Conservation (phyloP, 2,888 invertebrate species). For the Pseudococcus jackbeardsleyi region DNA sequence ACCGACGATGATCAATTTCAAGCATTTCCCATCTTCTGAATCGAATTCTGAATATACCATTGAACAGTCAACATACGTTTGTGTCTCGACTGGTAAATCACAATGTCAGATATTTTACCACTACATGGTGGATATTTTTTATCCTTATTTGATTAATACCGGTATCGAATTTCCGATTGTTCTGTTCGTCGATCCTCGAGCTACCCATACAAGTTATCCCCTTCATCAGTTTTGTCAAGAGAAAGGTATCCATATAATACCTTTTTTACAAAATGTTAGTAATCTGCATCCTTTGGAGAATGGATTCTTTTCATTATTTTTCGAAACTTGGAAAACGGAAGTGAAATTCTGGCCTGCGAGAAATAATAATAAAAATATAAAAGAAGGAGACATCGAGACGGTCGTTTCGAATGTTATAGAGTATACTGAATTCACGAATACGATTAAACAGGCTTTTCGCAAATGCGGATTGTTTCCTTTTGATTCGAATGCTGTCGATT, state of each 20-base stretch:
- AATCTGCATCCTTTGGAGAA: conserved; percentile 25
- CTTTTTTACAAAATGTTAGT: background rate
- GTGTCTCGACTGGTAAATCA: background rate
- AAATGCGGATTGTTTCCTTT: conserved; percentile 27
- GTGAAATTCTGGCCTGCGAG: conserved; percentile 17
- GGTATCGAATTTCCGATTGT: conserved; percentile 19
- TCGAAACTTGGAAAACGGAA: conserved; percentile 27
- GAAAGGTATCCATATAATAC: background rate
- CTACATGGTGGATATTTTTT: background rate
- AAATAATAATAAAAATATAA: background rate
- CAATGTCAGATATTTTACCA: conserved; percentile 1
- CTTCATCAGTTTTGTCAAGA: conserved; percentile 14
- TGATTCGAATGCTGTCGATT: conserved; percentile 16
- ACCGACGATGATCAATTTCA: background rate
- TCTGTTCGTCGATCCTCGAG: background rate
- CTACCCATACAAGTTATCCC: background rate
- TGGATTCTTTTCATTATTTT: background rate
- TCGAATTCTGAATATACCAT: background rate
- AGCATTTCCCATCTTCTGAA: background rate
- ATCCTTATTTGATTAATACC: conserved; percentile 24
- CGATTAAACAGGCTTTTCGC: conserved; percentile 22
- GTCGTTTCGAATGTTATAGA: background rate
- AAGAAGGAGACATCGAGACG: background rate
- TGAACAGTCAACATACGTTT: background rate
- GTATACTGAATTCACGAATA: conserved; percentile 7